Base-by-base conservation (phyloP, 2,797 vertebrate genomes). In the Chromobotia macracanthus region DNA sequence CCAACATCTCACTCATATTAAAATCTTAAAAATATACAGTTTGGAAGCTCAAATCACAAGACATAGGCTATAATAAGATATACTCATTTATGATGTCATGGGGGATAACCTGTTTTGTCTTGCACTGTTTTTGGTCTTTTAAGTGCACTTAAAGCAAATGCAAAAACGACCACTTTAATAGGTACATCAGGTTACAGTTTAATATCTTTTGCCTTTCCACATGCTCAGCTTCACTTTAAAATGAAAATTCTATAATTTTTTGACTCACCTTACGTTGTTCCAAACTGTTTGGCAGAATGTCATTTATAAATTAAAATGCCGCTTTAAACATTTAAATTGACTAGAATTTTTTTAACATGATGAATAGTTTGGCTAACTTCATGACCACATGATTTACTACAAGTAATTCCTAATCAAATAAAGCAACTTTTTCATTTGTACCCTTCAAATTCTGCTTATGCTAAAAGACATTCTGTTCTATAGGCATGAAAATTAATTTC, bases 21-120 rank as follows among this genome's bases (percentile, higher is more conserved):
- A 68, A 58, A 41, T 75, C 31, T 53, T 53, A 51, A 13, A 31
- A 50, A 51, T 64, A 51, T 65, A 74, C 25, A 63, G 44, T 74
- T 64, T 48, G 23, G 12, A 63, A 50, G 46, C 35, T 51, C n/a
- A 64, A 74, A 19, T 63, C 44, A 23, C 2, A 9, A 38, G 28
- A 51, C 7, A 55, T n/a, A 31, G 48, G 6, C 48, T 75, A 10
- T 63, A 25, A 61, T 64, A 41, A 56, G 58, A 23, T 15, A 38
- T 23, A 19, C 11, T 19, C 0, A 64, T 38, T 64, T 12, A 41
- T 64, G 18, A 41, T 64, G 61, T 19, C 16, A 64, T 5, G 4
- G 41, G 18, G 18, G 18, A 38, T 38, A 31, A 61, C 25, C 58
- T 61, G 12, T 28, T 61, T 31, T 61, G 15, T 58, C 25, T 16